Conservation (phyloP, 1,140 invertebrate species). For the Eumeta japonica region DNA sequence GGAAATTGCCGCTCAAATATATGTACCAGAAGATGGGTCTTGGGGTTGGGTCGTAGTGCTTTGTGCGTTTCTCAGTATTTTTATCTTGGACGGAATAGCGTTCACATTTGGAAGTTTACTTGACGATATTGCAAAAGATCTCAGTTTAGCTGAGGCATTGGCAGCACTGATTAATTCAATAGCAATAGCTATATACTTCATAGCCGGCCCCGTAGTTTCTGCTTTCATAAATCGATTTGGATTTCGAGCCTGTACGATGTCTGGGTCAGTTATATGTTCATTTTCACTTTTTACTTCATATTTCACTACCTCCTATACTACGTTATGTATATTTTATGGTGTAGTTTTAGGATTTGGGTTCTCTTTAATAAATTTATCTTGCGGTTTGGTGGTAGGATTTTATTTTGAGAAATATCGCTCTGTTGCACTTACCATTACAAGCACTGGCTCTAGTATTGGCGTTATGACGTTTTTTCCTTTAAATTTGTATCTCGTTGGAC, state of each 20-base stretch:
- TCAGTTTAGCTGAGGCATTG: constrained; percentile 25
- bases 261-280: constrained; percentile 56
- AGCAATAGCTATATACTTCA: constrained; percentile 37
- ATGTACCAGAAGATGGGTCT: constrained; percentile 37
- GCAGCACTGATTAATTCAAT: constrained; percentile 39
- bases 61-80: constrained; percentile 28
- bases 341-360: constrained; percentile 74
- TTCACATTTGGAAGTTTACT: constrained; percentile 43
- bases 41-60: constrained; percentile 46
- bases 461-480: constrained; percentile 71
- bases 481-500: constrained; percentile 63
- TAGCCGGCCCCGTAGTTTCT: constrained; percentile 73
- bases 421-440: constrained; percentile 74
- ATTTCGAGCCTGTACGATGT: constrained; percentile 68
- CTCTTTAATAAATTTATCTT: constrained; percentile 63
- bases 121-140: constrained; percentile 29
- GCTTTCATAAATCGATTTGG: constrained; percentile 72
- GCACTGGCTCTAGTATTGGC: constrained; percentile 78
- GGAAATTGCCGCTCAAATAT: constrained; percentile 44
- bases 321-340: constrained; percentile 37
- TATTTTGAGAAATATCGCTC: constrained; percentile 80
- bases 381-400: constrained; percentile 74
- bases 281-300: constrained; percentile 34
- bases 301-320: constrained; percentile 27
- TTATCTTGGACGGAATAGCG: constrained; percentile 35